Evolutionary conservation across 1,140 invertebrate genomes (phyloP).

Genomic region (Drosophila repleta): DNA sequence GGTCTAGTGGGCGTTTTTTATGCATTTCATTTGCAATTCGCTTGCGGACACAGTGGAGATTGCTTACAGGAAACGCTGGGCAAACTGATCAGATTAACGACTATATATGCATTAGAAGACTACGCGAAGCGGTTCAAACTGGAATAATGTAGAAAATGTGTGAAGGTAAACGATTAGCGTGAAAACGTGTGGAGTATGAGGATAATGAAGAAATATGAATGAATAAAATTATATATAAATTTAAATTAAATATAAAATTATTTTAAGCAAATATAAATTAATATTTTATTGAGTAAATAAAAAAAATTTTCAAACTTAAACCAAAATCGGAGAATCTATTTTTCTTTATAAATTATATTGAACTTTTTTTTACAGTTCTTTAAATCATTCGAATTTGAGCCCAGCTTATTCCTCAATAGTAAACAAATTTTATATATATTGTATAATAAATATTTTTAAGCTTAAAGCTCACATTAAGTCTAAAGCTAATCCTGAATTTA

Average conservation of each 20-base stretch:
- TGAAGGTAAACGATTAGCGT: background rate
- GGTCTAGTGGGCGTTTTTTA: conserved; percentile 55
- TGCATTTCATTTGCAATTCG: conserved; percentile 47
- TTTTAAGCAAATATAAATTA: no score
- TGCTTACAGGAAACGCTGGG: conserved; percentile 15
- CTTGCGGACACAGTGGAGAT: conserved; percentile 33
- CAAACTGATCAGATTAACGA: conserved; percentile 14
- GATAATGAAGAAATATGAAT: background rate
- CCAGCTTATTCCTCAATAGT: no score
- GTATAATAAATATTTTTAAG: no score
- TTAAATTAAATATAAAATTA: background rate
- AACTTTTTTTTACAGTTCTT: no score
- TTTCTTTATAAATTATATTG: no score
- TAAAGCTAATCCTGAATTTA: no score
- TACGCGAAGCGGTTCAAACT: conserved; percentile 6
- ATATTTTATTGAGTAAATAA: no score
- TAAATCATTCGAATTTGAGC: no score
- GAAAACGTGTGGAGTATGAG: conserved; percentile 5
- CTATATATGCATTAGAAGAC: conserved; percentile 2
- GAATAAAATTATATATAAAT: background rate
- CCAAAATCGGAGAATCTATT: no score
- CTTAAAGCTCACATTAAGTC: no score
- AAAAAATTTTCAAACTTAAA: no score
- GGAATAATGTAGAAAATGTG: conserved; percentile 10
- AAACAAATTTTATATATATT: no score